Evolutionary conservation across 2,113 vertebrate species (phyloP), one percentile per base, ranked within the genome.

Genomic region (Isichthys henryi): DNA sequence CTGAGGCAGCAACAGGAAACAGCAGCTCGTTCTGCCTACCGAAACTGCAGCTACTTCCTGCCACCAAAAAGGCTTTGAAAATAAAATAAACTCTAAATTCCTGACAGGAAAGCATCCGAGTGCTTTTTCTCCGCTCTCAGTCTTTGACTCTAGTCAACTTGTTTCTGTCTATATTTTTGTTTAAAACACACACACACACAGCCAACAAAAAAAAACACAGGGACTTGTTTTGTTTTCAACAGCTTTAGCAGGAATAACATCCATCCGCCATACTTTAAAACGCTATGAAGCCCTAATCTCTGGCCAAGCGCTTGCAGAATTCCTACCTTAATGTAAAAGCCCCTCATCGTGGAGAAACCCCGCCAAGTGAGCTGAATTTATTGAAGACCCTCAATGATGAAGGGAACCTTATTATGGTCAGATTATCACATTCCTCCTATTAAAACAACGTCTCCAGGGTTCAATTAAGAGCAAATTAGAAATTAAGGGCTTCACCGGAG

Each of bases 401-500:
- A 92, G 89, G 90, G 89, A 89, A 91, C 90, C 90, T 87, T 91
- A 89, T 92, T 93, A 91, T 93, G 91, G 92, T 91, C 91, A 93
- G 93, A 94, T 94, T 93, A 93, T 91, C 87, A 90, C 91, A 91
- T 88, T 90, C 91, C 92, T 91, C 90, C 88, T 92, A 91, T 94
- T 93, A 91, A 88, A 90, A 90, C 88, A 82, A 87, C 87, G 92
- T 93, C 93, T 92, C 91, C 88, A 77, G 91, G 93, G 93, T 95
- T 93, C 93, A 94, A 94, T 95, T 95, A 94, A 94, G 95, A 88
- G 92, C 2, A 88, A 93, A 94, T 92, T 43, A 86, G 77, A 88
- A 94, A 93, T 92, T 86, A 89, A 90, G 92, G 90, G 90, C 91
- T 92, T 94, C 39, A 39, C 39, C 91, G 90, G 91, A 92, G 90